These are phyloP conservation scores for Noctua pronuba DNA, from an alignment of 2,888 invertebrate genomes.

Conservation along the genomic window DNA sequence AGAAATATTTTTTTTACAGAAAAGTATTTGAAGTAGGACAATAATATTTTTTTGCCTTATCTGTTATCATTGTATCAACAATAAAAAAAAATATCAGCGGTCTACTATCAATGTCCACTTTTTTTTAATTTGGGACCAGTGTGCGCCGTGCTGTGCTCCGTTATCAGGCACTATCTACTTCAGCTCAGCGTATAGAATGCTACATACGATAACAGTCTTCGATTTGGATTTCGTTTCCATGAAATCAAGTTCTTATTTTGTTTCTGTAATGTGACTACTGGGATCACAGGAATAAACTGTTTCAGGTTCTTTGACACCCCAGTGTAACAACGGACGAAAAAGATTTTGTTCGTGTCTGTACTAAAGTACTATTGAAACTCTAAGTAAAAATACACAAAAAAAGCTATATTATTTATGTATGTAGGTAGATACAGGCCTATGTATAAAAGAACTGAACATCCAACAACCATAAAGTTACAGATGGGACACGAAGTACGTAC, in stretches of 20 bases:
- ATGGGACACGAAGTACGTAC: constrained; percentile 42
- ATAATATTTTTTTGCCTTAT: too few relatives aligned
- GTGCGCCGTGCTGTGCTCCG: constrained; percentile 56
- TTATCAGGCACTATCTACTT: constrained; percentile 67
- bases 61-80: too few relatives aligned
- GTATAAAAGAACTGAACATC: constrained; percentile 35
- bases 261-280: constrained; percentile 38
- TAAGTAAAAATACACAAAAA: not conserved
- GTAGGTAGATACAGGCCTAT: not conserved
- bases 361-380: not conserved
- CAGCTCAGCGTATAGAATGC: constrained; percentile 60
- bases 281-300: constrained; percentile 30
- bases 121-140: too few relatives aligned
- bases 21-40: too few relatives aligned
- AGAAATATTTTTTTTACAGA: too few relatives aligned
- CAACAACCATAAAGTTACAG: constrained; percentile 36
- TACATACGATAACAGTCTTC: constrained; percentile 64
- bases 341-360: not conserved
- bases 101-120: too few relatives aligned
- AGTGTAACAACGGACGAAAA: not conserved
- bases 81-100: too few relatives aligned
- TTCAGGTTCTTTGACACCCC: constrained; percentile 21
- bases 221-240: constrained; percentile 61
- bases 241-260: constrained; percentile 57
- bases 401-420: constrained; percentile 9